Percentiles rank a stretch among this genome's conserved stretches.
These are phyloP conservation scores for Xyrauchen texanus DNA, from an alignment of 2,113 vertebrate species.

Conservation along the genomic window DNA sequence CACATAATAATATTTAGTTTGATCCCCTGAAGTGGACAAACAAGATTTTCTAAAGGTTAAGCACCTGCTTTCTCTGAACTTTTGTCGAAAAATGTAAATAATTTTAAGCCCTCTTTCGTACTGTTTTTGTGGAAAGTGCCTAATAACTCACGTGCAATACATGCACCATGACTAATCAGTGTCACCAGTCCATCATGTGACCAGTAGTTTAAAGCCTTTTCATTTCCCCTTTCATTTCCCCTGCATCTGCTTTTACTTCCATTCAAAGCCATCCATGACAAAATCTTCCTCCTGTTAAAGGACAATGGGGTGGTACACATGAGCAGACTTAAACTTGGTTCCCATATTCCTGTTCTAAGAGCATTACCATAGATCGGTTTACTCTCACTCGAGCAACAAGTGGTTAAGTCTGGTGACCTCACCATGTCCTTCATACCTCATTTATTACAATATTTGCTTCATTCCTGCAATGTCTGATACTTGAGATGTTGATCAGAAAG, in stretches of 20 bases:
- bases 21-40: no score
- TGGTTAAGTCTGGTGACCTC: no score
- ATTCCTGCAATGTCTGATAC: not conserved
- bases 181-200: slow-evolving; percentile 41
- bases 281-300: slow-evolving; percentile 66
- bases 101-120: no score
- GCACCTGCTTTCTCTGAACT: no score
- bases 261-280: slow-evolving; percentile 70
- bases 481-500: slow-evolving; percentile 31
- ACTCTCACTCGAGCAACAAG: no score
- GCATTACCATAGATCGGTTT: slow-evolving; percentile 24
- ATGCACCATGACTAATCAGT: slow-evolving; percentile 37
- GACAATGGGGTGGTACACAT: slow-evolving; percentile 49
- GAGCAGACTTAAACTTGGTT: slow-evolving; percentile 7
- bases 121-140: no score
- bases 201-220: slow-evolving; percentile 50
- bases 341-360: not conserved
- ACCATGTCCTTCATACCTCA: no score
- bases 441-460: no score
- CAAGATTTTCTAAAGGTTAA: no score
- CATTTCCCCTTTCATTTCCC: slow-evolving; percentile 69
- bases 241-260: slow-evolving; percentile 74
- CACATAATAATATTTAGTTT: no score
- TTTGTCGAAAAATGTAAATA: no score
- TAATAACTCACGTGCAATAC: not conserved